phyloP scores from a whole-genome alignment of 2,797 vertebrate species.

The Hydrophis major region DNA sequence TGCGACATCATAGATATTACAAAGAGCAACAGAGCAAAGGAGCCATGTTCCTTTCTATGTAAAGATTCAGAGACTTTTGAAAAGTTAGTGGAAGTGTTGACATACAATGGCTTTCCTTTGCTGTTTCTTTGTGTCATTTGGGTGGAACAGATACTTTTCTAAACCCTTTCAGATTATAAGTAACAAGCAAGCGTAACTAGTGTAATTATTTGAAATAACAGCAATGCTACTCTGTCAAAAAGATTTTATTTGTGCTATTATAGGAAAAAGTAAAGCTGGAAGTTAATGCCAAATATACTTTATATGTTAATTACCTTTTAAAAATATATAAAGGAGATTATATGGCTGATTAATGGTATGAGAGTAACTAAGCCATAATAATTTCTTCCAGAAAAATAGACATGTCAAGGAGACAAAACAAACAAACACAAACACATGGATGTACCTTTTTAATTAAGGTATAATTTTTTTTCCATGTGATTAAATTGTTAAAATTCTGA shows the following conservation, averaged over 20 bases:
- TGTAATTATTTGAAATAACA: conserved; percentile 45
- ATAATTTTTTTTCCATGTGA: background rate
- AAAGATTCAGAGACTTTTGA: conserved; percentile 20
- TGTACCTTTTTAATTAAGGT: background rate
- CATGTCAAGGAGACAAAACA: conserved; percentile 30
- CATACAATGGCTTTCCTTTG: background rate
- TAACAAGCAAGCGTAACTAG: conserved; percentile 49
- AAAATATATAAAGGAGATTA: conserved; percentile 32
- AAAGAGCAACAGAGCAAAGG: conserved; percentile 33
- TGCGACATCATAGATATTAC: conserved; percentile 10
- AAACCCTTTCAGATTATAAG: conserved; percentile 37
- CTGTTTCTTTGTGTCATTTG: conserved; percentile 36
- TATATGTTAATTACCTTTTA: background rate
- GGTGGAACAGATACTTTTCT: conserved; percentile 40
- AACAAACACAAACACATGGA: background rate
- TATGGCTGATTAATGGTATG: conserved; percentile 18
- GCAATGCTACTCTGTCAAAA: conserved; percentile 36
- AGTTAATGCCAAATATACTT: background rate
- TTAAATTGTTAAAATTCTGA: background rate
- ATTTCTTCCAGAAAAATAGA: conserved; percentile 35
- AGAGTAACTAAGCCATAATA: conserved; percentile 44
- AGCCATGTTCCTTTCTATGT: conserved; percentile 45
- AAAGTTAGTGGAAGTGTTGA: conserved; percentile 49
- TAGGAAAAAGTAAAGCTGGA: conserved; percentile 11
- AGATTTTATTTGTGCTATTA: conserved; percentile 22